These are phyloP conservation scores for Onthophagus taurus DNA, from an alignment of 1,140 invertebrate species.

Conservation along the genomic window DNA sequence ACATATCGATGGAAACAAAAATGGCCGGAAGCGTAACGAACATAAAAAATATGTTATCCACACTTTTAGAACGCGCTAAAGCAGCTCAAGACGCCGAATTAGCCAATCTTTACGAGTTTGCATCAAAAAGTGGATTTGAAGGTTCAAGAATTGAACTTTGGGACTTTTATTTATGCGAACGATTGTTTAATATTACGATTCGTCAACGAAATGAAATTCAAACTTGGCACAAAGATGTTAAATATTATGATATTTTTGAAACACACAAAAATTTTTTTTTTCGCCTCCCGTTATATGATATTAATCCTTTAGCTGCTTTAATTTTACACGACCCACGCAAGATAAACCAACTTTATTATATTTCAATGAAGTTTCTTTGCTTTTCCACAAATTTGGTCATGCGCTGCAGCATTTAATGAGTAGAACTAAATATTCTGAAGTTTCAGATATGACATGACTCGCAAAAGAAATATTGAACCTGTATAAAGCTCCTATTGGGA, in stretches of 20 bases:
- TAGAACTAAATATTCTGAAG: conserved; percentile 68
- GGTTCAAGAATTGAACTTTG: conserved; percentile 57
- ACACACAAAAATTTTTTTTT: too few species aligned
- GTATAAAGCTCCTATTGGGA: too few species aligned
- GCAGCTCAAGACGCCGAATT: conserved; percentile 71
- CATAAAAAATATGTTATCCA: conserved; percentile 68
- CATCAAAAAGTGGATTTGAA: conserved; percentile 60
- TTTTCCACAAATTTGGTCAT: conserved; percentile 82
- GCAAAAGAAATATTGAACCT: too few species aligned
- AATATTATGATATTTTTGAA: conserved; percentile 74
- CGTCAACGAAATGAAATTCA: conserved; percentile 54
- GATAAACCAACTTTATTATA: conserved; percentile 60
- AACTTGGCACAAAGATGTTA: conserved; percentile 78
- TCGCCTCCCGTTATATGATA: conserved; percentile 50
- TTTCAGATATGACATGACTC: too few species aligned
- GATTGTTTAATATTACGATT: conserved; percentile 77
- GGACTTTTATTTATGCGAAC: too few species aligned
- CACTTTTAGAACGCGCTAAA: conserved; percentile 53
- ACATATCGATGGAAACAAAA: conserved; percentile 90
- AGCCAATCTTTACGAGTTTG: conserved; percentile 62
- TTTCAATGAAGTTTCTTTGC: conserved; percentile 60
- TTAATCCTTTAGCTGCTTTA: conserved; percentile 68
- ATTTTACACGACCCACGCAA: conserved; percentile 55
- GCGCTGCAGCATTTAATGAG: conserved; percentile 74
- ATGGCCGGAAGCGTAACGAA: conserved; percentile 81